Conservation (phyloP, 2,113 vertebrate species). For the Dolichotis patagonum region DNA sequence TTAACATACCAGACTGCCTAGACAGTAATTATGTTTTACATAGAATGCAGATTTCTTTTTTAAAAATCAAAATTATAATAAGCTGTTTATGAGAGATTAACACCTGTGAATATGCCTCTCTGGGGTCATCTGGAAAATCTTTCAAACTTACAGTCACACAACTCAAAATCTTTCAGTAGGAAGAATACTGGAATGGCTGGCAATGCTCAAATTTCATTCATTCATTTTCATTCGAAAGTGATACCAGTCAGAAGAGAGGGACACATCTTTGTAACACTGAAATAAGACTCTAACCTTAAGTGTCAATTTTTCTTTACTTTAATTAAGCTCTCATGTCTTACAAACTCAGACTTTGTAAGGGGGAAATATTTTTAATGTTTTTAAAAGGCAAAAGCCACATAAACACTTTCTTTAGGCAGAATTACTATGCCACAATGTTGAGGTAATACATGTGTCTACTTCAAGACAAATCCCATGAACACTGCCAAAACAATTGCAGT, state of each 20-base stretch:
- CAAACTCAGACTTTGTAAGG: slow-evolving; percentile 19
- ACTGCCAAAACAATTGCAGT: not conserved
- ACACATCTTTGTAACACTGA: slow-evolving; percentile 51
- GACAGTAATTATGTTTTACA: slow-evolving; percentile 47
- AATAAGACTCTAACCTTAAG: slow-evolving; percentile 60
- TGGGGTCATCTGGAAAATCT: slow-evolving; percentile 67
- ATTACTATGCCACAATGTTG: not conserved
- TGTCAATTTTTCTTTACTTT: slow-evolving; percentile 37
- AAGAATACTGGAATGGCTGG: slow-evolving; percentile 43
- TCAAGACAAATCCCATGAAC: not conserved
- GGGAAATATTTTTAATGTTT: slow-evolving; percentile 33
- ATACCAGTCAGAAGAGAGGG: slow-evolving; percentile 13
- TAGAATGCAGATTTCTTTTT: slow-evolving; percentile 26
- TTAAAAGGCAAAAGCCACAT: not conserved
- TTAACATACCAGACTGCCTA: not conserved
- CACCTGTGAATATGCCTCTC: slow-evolving; percentile 51
- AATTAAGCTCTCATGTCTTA: slow-evolving; percentile 22
- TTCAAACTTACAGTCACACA: slow-evolving; percentile 55
- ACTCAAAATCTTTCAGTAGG: slow-evolving; percentile 54
- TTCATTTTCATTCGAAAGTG: slow-evolving; percentile 60
- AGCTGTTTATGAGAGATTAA: slow-evolving; percentile 75
- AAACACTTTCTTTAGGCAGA: slow-evolving; percentile 47
- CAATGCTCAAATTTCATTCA: slow-evolving; percentile 5
- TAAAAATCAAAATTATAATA: slow-evolving; percentile 67
- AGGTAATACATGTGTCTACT: not conserved